Evolutionary conservation across 2,888 invertebrate genomes (phyloP).

Genomic region (Andrena haemorrhoa): DNA sequence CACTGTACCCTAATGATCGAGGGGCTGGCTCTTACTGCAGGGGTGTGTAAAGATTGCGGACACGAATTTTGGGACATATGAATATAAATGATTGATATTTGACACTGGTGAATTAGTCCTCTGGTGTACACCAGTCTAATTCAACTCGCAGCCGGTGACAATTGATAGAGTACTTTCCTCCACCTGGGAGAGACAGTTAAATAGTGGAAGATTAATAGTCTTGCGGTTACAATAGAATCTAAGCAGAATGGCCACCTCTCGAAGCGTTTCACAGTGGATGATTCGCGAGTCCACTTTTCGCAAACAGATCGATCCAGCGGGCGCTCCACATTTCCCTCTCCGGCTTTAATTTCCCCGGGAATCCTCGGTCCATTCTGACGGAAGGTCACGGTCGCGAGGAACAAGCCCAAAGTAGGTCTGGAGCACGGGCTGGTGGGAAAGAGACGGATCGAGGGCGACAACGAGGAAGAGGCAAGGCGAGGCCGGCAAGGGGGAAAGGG

Average conservation of each 20-base stretch:
- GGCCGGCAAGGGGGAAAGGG: constrained; percentile 8
- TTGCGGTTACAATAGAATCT: not conserved
- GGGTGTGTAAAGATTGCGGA: not conserved
- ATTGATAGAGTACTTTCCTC: too few species aligned
- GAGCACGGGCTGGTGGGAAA: constrained; percentile 30
- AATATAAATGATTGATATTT: not conserved
- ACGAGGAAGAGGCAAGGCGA: not conserved
- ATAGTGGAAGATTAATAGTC: not conserved
- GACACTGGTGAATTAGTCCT: not conserved
- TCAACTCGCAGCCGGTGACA: too few species aligned
- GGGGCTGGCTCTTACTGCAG: too few species aligned
- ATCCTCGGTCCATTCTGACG: constrained; percentile 35
- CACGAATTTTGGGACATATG: not conserved
- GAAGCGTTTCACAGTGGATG: not conserved
- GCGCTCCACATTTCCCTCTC: not conserved
- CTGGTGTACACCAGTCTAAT: not conserved
- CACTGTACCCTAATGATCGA: too few species aligned
- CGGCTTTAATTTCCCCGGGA: constrained; percentile 14
- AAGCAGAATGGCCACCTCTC: too few species aligned
- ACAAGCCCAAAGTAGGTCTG: constrained; percentile 68
- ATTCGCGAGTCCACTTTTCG: not conserved
- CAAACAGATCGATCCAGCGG: not conserved
- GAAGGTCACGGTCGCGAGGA: constrained; percentile 70
- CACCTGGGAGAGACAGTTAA: not conserved
- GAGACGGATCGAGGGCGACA: not conserved